A percentile compares a stretch with the other conserved stretches of the same genome.
Evolutionary conservation across 2,888 invertebrate species (phyloP).

Genomic region (Epinotia nisella): DNA sequence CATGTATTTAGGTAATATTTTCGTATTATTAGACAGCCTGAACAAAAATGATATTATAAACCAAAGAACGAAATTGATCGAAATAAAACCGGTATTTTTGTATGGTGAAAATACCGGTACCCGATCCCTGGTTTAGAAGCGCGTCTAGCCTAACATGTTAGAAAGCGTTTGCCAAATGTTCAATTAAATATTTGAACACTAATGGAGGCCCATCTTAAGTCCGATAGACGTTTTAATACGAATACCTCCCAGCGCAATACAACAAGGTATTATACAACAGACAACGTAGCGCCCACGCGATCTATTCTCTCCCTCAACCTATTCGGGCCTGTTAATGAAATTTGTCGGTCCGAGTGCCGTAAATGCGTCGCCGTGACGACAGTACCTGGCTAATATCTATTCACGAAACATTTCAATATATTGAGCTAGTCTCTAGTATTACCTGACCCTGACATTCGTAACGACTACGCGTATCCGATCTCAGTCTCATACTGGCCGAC

Average conservation of each 20-base stretch:
- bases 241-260: neutral
- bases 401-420: neutral
- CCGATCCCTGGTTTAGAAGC: too few species aligned
- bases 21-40: too few species aligned
- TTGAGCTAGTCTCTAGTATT: neutral
- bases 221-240: neutral
- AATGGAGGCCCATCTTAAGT: neutral
- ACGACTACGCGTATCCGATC: neutral
- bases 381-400: conserved; percentile 9
- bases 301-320: conserved; percentile 5
- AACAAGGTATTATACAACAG: neutral
- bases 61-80: too few species aligned
- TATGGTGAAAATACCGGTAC: too few species aligned
- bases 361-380: conserved; percentile 14
- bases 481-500: neutral
- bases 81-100: too few species aligned
- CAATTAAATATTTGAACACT: neutral
- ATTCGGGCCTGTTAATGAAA: conserved; percentile 33
- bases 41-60: too few species aligned
- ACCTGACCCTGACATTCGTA: neutral
- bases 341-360: conserved; percentile 26
- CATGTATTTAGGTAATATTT: too few species aligned
- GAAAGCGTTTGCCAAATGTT: neutral
- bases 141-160: neutral
- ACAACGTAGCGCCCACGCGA: neutral